Conservation (phyloP, 2,113 vertebrate species). For the Elachura formosa region DNA sequence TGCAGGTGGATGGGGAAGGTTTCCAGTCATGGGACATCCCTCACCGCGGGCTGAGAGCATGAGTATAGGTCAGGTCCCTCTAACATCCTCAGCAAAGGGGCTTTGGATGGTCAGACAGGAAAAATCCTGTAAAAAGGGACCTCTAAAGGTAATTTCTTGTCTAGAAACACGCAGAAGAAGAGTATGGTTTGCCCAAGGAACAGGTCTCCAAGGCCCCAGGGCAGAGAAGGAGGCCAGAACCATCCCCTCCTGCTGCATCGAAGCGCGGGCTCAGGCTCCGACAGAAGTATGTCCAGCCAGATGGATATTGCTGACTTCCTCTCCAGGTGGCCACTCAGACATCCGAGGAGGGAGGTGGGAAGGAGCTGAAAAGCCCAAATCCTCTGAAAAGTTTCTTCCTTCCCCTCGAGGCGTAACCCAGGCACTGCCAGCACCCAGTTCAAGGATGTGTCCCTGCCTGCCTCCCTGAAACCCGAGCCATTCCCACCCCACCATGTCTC, state of each 20-base stretch:
- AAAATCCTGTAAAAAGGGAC: background rate
- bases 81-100: background rate
- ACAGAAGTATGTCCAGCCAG: background rate
- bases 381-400: background rate
- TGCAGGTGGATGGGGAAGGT: background rate
- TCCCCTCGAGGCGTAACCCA: background rate
- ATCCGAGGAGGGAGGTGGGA: background rate
- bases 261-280: background rate
- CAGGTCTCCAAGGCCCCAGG: background rate
- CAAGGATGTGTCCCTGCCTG: background rate
- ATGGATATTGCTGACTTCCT: background rate
- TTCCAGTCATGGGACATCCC: background rate
- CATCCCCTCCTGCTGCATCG: background rate
- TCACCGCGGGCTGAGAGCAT: background rate
- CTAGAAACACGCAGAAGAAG: background rate
- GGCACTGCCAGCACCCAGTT: background rate
- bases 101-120: background rate
- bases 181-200: background rate
- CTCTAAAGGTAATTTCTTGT: background rate
- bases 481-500: background rate
- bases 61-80: accelerated
- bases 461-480: constrained; percentile 61
- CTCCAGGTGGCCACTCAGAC: background rate
- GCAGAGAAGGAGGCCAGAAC: background rate
- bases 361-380: constrained; percentile 6